These are phyloP conservation scores for Drosophila acutilabella DNA, from an alignment of 2,888 invertebrate species.

Conservation along the genomic window DNA sequence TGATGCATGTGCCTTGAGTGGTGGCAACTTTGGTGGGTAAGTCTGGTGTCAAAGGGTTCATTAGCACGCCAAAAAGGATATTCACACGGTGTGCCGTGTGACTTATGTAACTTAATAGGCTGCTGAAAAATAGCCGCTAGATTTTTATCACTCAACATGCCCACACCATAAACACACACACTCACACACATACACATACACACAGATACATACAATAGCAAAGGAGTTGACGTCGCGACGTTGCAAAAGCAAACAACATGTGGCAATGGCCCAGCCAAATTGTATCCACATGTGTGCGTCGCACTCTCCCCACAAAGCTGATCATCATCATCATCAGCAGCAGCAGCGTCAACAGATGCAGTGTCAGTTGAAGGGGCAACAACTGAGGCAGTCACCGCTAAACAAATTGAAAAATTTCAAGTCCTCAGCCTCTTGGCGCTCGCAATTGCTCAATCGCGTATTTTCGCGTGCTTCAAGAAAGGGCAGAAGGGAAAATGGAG, in stretches of 20 bases:
- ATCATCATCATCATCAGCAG: constrained; percentile 51
- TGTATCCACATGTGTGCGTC: constrained; percentile 75
- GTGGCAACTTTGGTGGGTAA: constrained; percentile 12
- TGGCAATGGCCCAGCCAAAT: constrained; percentile 76
- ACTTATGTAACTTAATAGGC: constrained; percentile 78
- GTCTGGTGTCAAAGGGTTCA: constrained; percentile 71
- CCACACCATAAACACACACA: constrained; percentile 33
- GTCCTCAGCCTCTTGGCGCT: constrained; percentile 76
- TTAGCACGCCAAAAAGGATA: constrained; percentile 73
- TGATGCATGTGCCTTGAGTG: constrained; percentile 53
- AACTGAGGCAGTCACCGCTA: constrained; percentile 52
- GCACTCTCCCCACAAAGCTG: constrained; percentile 51
- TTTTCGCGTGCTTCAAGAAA: constrained; percentile 66
- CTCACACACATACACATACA: constrained; percentile 19
- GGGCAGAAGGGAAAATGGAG: constrained; percentile 9
- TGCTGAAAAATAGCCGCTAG: constrained; percentile 70
- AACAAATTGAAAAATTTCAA: constrained; percentile 78
- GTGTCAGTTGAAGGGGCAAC: constrained; percentile 35
- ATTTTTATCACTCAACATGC: constrained; percentile 68
- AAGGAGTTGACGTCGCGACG: constrained; percentile 58
- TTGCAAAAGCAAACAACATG: constrained; percentile 68
- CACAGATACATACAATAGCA: constrained; percentile 18
- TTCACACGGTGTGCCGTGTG: constrained; percentile 67
- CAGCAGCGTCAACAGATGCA: constrained; percentile 20
- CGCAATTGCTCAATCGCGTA: constrained; percentile 75